phyloP scores from a whole-genome alignment of 92 coral and sea anemone genomes.

The Pocillopora grandis region DNA sequence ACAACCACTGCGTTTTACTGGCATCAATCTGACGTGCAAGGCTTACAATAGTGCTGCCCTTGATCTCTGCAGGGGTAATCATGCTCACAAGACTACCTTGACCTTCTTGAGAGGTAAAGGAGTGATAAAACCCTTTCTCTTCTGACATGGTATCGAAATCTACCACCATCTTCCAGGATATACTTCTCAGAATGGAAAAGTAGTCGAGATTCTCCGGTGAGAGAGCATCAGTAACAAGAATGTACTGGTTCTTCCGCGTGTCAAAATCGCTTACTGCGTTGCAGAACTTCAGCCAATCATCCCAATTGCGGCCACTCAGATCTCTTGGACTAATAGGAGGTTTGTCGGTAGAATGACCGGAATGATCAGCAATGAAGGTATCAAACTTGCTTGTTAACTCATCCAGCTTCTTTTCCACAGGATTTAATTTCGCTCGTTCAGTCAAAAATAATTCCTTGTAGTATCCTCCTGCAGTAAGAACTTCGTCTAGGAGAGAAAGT shows the following conservation, averaged over 20 bases:
- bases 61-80: conserved; percentile 79
- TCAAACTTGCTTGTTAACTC: conserved; percentile 24
- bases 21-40: conserved; percentile 76
- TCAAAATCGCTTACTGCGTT: conserved; percentile 68
- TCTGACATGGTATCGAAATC: conserved; percentile 86
- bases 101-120: conserved; percentile 56
- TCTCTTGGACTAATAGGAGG: conserved; percentile 39
- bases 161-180: conserved; percentile 90
- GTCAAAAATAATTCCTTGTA: conserved; percentile 67
- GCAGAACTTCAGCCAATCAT: conserved; percentile 80
- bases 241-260: conserved; percentile 66
- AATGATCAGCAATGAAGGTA: conserved; percentile 1
- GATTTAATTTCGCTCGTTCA: conserved; percentile 32
- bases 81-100: conserved; percentile 65
- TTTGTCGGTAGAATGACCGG: background rate
- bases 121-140: conserved; percentile 74
- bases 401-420: conserved; percentile 18
- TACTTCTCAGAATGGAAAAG: conserved; percentile 66
- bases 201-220: conserved; percentile 47
- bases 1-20: conserved; percentile 78
- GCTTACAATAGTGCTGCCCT: conserved; percentile 36
- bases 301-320: conserved; percentile 59
- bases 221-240: conserved; percentile 74
- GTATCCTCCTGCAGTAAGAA: conserved; percentile 48
- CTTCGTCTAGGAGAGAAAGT: conserved; percentile 34